Evolutionary conservation across 2,113 vertebrate genomes (phyloP).

Genomic region (Cisticola juncidis): DNA sequence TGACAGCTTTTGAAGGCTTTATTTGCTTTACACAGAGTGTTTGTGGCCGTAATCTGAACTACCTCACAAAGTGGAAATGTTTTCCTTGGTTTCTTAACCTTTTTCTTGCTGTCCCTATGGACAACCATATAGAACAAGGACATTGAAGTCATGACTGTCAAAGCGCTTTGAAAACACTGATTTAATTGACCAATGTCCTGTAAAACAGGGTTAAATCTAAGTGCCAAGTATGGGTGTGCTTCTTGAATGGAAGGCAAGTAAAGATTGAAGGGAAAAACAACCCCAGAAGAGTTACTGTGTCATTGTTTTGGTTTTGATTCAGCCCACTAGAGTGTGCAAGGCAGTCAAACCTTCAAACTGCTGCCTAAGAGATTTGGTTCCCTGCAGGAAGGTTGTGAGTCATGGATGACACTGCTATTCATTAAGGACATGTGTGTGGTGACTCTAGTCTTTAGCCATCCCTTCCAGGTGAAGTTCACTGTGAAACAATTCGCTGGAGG

Average conservation of each 20-base stretch:
- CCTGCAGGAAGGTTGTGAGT: not conserved
- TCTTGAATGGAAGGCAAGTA: not conserved
- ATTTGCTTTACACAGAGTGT: fast-evolving
- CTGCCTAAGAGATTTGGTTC: not conserved
- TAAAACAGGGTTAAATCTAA: not conserved
- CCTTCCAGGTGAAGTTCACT: not conserved
- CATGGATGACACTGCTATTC: not conserved
- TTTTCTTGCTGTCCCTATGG: not conserved
- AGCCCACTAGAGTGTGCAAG: not conserved
- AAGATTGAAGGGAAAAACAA: not conserved
- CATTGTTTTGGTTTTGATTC: not conserved
- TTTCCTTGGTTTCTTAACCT: not conserved
- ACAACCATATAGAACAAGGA: fast-evolving
- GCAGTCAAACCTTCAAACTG: not conserved
- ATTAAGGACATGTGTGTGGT: not conserved
- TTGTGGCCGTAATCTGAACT: not conserved
- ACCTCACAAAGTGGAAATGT: not conserved
- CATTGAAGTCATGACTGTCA: fast-evolving
- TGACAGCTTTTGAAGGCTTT: not conserved
- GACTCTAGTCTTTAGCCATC: not conserved
- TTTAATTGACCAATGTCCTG: not conserved
- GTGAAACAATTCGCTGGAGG: not conserved
- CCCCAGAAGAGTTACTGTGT: not conserved
- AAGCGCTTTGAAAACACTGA: not conserved
- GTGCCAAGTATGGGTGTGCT: not conserved